These are phyloP conservation scores for Aleiodes testaceus DNA, from an alignment of 2,888 invertebrate genomes.

Conservation along the genomic window DNA sequence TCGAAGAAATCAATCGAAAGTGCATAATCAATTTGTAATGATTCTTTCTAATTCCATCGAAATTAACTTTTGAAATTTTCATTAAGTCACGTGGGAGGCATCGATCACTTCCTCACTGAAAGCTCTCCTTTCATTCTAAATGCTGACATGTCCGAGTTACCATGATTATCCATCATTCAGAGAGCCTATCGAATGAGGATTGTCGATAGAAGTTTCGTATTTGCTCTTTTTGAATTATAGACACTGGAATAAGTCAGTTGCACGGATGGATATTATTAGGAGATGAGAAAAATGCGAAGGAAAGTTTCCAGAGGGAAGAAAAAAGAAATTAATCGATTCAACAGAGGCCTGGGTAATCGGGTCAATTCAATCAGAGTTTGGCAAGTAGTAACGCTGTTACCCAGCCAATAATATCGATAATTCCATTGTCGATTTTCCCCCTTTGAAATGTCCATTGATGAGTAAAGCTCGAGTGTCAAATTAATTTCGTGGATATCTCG, in stretches of 20 bases:
- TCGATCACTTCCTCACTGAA: conserved; percentile 25
- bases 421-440: conserved; percentile 29
- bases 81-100: conserved; percentile 12
- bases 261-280: neutral
- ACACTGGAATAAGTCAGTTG: conserved; percentile 5
- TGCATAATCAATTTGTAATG: too few relatives aligned
- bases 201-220: neutral
- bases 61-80: conserved; percentile 31
- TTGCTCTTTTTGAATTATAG: conserved; percentile 9
- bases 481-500: too few relatives aligned
- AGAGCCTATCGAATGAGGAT: neutral
- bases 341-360: conserved; percentile 28
- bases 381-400: conserved; percentile 36
- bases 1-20: too few relatives aligned
- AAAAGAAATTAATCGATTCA: conserved; percentile 30
- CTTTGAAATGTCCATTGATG: neutral
- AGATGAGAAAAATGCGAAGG: neutral
- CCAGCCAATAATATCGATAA: conserved; percentile 42
- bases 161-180: conserved; percentile 3
- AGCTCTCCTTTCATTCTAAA: neutral
- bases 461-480: neutral
- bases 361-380: conserved; percentile 39
- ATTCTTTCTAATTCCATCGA: neutral
- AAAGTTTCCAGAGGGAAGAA: neutral
- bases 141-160: conserved; percentile 20